Percentiles rank a stretch among this genome's conserved stretches.
Conservation (phyloP, 35 echinoderm and acorn worm genomes). For the Apostichopus japonicus region DNA sequence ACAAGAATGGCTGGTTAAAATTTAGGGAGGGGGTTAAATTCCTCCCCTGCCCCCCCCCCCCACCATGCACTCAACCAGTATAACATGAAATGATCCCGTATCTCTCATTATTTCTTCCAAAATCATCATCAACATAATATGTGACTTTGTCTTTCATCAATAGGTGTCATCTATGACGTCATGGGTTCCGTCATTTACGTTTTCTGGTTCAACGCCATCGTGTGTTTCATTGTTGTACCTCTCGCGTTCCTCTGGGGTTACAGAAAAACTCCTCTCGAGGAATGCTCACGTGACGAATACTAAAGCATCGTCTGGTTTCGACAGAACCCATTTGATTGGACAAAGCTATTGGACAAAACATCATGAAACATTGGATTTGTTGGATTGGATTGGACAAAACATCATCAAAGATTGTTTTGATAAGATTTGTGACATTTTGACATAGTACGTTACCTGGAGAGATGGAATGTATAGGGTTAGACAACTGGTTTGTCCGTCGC, state of each 20-base stretch:
- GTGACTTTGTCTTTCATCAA: neutral
- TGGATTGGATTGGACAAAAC: no score
- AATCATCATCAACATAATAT: neutral
- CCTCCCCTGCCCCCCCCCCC: no score
- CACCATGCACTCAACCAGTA: neutral
- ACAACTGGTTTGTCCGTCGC: no score
- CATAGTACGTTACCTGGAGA: no score
- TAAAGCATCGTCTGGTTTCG: neutral
- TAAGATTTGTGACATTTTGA: no score
- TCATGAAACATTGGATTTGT: no score
- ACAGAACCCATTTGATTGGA: neutral
- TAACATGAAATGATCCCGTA: neutral
- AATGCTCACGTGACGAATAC: neutral
- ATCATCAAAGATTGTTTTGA: no score
- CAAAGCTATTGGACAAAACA: no score
- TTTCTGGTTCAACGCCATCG: constrained; percentile 6
- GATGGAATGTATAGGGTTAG: no score
- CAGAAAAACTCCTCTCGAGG: neutral
- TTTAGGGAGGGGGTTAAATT: no score
- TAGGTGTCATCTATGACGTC: neutral
- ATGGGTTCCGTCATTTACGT: neutral
- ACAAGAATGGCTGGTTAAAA: no score
- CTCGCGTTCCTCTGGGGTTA: neutral
- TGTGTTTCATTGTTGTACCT: neutral
- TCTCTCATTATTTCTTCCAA: neutral